phyloP scores from a whole-genome alignment of 2,888 invertebrate genomes.

The Cheilosia grossa region DNA sequence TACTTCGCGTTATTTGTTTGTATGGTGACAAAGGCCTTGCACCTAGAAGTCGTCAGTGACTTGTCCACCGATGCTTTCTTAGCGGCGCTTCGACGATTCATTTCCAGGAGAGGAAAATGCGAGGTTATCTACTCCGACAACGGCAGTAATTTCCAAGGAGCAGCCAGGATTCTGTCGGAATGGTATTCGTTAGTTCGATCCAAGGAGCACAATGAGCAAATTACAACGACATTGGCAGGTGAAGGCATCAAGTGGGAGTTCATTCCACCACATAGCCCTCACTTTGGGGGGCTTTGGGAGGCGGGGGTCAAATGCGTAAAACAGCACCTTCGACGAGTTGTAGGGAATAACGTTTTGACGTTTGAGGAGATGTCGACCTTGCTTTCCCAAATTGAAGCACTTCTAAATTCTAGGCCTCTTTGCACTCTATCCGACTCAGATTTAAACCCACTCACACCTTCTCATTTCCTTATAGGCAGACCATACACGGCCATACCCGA shows the following conservation, averaged over 20 bases:
- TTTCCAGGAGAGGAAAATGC: conserved; percentile 15
- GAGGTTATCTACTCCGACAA: neutral
- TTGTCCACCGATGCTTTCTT: conserved; percentile 20
- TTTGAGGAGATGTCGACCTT: neutral
- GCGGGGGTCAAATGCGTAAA: conserved; percentile 4
- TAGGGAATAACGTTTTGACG: neutral
- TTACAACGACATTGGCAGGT: neutral
- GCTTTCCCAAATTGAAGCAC: neutral
- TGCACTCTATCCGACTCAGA: neutral
- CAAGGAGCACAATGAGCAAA: neutral
- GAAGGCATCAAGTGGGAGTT: neutral
- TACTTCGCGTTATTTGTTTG: conserved; percentile 29
- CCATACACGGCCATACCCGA: neutral
- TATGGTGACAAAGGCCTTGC: conserved; percentile 19
- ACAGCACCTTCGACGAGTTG: neutral
- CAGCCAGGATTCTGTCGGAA: neutral
- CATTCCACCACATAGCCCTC: neutral
- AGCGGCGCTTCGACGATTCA: neutral
- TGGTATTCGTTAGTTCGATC: neutral
- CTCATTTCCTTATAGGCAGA: neutral
- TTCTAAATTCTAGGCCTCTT: neutral
- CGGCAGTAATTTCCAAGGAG: conserved; percentile 6
- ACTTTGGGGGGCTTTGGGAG: conserved; percentile 27
- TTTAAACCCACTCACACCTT: neutral
- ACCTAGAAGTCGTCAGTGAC: conserved; percentile 27